Evolutionary conservation across 2,113 vertebrate genomes (phyloP), one percentile per base, ranked within the genome.

Genomic region (Ochotona princeps): DNA sequence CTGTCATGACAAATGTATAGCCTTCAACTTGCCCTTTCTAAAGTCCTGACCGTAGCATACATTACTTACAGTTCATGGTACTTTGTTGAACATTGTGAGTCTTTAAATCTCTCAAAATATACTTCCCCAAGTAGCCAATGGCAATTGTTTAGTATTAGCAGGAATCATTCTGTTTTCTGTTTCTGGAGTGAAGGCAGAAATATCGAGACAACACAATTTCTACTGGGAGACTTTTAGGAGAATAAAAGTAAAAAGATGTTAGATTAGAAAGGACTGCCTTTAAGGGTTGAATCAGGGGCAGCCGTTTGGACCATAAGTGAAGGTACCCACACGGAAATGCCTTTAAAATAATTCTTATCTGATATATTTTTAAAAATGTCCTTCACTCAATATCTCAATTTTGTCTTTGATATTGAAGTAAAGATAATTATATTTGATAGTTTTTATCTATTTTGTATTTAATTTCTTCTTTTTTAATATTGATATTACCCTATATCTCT

Each of bases 381-480:
- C 23, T 25, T 23, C 15, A 26, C 11, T 14, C 15, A 35, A 8
- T 38, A 28, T 78, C 91, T 90, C 30, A 73, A 12, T 57, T 76
- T 89, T 92, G 11, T 54, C 61, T 82, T 85, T 80, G 11, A 73
- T 73, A 32, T 65, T 66, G 73, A 90, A 51, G 21, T 75, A 73
- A 49, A 81, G 35, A 32, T 69, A 73, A 18, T 66, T 76, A 72
- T 74, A 72, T 89, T 95, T 91, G 44, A 63, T 66, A 80, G 21
- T 81, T 96, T 96, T 32, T 1, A 60, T 67, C 72, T 44, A 26
- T 1, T 83, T 3, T 18, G 3, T 67, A 2, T 35, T 5, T 57
- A 11, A 75, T 83, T 88, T 81, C 30, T 79, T 0, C 18, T n/a
- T 67, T 44, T 80, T 63, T 32, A 78, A 74, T 91, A 35, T 87